These are phyloP conservation scores for Protosalanx chinensis DNA, from an alignment of 2,797 vertebrate species.

Conservation along the genomic window DNA sequence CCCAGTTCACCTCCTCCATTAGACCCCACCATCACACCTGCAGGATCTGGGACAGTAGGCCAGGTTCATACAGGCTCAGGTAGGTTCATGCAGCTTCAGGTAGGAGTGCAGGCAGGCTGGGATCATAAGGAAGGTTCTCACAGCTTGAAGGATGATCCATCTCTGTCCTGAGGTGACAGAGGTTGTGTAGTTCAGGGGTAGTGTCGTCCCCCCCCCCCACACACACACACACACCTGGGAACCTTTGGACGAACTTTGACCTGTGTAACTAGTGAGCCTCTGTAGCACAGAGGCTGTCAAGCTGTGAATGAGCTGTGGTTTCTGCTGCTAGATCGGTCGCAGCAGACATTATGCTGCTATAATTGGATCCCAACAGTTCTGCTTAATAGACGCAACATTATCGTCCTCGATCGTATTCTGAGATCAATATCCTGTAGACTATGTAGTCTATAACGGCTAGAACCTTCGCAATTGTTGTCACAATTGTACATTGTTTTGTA, in stretches of 20 bases:
- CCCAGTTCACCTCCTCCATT: not conserved
- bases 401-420: not conserved
- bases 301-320: not conserved
- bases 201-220: too few species aligned
- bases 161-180: not conserved
- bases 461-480: slow-evolving; percentile 10
- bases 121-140: not conserved
- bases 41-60: too few species aligned
- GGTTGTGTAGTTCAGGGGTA: too few species aligned
- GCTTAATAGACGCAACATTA: not conserved
- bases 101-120: too few species aligned
- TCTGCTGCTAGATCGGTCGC: not conserved
- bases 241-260: not conserved
- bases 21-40: too few species aligned
- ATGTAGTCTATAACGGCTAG: too few species aligned
- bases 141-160: not conserved
- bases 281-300: not conserved
- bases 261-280: not conserved
- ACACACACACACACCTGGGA: not conserved
- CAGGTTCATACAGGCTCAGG: too few species aligned
- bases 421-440: too few species aligned
- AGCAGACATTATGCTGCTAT: not conserved
- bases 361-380: not conserved
- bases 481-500: slow-evolving; percentile 13
- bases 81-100: too few species aligned